A percentile compares a stretch with the other conserved stretches of the same genome.
Evolutionary conservation across 2,113 vertebrate species (phyloP).

Genomic region (Ciconia maguari): DNA sequence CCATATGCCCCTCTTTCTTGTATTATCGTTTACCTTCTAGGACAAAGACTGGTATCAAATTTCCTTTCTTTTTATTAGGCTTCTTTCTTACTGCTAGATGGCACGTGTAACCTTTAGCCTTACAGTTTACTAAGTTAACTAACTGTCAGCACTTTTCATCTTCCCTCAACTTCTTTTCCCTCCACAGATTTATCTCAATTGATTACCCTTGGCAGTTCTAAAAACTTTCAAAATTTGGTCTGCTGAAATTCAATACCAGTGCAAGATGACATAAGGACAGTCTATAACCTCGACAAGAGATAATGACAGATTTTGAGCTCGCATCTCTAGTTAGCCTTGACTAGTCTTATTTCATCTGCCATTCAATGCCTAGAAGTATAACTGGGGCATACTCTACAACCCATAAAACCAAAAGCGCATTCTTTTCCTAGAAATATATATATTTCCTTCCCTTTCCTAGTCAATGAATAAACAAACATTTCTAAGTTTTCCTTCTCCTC

Average conservation of each 20-base stretch:
- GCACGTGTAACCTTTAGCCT: background rate
- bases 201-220: background rate
- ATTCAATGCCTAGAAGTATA: background rate
- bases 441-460: background rate
- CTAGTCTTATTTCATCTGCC: background rate
- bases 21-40: background rate
- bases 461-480: background rate
- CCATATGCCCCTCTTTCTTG: background rate
- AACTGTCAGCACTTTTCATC: background rate
- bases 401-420: background rate
- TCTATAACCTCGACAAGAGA: background rate
- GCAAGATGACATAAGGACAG: background rate
- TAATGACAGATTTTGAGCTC: background rate
- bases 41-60: background rate
- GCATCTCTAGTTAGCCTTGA: background rate
- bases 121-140: background rate
- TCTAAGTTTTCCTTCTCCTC: background rate
- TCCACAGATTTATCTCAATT: background rate
- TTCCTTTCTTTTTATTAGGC: background rate
- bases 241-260: background rate
- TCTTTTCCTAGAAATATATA: background rate
- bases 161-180: background rate
- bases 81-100: background rate
- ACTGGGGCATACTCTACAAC: background rate
- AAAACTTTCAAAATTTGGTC: background rate